Percentiles rank a stretch among this genome's conserved stretches.
Conservation (phyloP, 2,797 vertebrate species). For the Brachymystax lenok region DNA sequence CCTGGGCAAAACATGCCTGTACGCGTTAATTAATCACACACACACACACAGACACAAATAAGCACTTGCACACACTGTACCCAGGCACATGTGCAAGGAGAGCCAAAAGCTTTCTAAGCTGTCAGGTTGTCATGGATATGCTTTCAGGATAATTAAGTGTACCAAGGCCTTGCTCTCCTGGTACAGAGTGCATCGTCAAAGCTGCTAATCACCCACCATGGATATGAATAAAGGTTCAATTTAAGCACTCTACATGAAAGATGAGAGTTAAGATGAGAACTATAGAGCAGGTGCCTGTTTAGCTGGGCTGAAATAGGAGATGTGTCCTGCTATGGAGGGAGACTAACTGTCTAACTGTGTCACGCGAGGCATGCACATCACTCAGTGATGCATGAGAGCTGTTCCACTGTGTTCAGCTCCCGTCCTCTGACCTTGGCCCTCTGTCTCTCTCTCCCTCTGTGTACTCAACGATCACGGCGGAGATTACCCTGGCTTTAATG, state of each 20-base stretch:
- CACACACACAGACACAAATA: background rate
- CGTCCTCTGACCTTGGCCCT: conserved; percentile 23
- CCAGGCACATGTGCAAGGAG: background rate
- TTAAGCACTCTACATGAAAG: background rate
- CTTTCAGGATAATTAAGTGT: too few species aligned
- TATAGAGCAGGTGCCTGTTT: background rate
- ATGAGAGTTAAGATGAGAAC: too few species aligned
- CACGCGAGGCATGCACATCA: conserved; percentile 34
- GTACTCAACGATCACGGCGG: conserved; percentile 51
- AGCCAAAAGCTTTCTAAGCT: background rate
- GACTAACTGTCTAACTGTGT: background rate
- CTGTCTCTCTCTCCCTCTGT: conserved; percentile 25
- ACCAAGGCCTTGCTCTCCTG: background rate
- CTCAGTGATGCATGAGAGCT: conserved; percentile 36
- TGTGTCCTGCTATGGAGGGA: background rate
- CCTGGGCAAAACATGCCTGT: background rate
- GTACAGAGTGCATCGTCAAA: too few species aligned
- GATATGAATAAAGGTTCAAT: background rate
- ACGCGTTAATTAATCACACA: background rate
- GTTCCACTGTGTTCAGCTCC: conserved; percentile 6
- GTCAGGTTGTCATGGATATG: background rate
- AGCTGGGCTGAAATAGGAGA: background rate
- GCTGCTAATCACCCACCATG: background rate
- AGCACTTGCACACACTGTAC: background rate
- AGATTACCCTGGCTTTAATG: conserved; percentile 71